Base-by-base conservation (phyloP, 2,113 vertebrate species). In the Microtus ochrogaster region DNA sequence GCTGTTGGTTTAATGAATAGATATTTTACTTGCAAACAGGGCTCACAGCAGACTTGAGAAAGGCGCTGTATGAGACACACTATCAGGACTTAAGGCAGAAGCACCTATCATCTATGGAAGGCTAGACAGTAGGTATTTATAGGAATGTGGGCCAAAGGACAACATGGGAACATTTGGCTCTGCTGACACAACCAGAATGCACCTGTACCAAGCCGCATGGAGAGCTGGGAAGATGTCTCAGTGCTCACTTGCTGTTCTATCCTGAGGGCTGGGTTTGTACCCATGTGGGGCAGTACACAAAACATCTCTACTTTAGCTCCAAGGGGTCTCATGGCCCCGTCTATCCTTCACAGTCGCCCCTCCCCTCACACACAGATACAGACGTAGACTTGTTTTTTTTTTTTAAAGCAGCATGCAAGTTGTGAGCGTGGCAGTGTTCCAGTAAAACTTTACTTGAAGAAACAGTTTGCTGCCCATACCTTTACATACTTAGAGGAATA, bases 391-490 rank as follows among this genome's bases (percentile, higher is more conserved):
- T n/a, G n/a, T n/a, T n/a, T 14, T 11, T 44, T 44, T 84, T 30
- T 17, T 17, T 19, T 1, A 44, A 33, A 65, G 82, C 16, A 44
- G 13, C 22, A 77, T 10, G 47, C 47, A 72, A 81, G 55, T 41
- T 13, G 41, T 33, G 30, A 65, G 28, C 2, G 0, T 70, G 41
- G 30, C 52, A 49, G 5, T 68, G 13, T 74, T 63, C 72, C 89
- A 78, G 61, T 65, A 74, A 91, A 76, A 81, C 81, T 92, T 94
- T 73, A 92, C 52, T 89, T 78, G 81, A 84, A 94, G 47, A 55
- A 39, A 78, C 1, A 52, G 2, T 79, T 89, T 87, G 19, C 28
- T 36, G 1, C 58, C 26, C 6, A 47, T 5, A 52, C 9, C 30
- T 82, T 84, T 65, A 61, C 91, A 73, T n/a, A 72, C 16, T 91